These are phyloP conservation scores for Microcebus murinus DNA, from an alignment of 2,113 vertebrate genomes.

Conservation along the genomic window DNA sequence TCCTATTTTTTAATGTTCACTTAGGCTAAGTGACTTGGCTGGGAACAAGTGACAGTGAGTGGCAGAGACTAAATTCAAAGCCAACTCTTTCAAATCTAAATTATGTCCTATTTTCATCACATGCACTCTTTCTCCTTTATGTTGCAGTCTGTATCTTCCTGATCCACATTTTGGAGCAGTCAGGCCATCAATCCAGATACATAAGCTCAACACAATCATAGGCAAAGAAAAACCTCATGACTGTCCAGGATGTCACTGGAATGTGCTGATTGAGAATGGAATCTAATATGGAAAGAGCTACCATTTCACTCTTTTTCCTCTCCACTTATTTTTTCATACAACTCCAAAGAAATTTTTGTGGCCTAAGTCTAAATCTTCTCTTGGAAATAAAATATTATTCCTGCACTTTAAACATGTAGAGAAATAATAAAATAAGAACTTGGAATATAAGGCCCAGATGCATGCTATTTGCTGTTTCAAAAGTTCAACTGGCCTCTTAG, in stretches of 20 bases:
- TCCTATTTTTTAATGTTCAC: not conserved
- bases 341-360: constrained; percentile 35
- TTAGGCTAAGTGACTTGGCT: not conserved
- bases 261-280: not conserved
- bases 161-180: not conserved
- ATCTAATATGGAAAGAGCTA: not conserved
- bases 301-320: not conserved
- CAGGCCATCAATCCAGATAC: not conserved
- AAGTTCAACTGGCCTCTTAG: constrained; percentile 77
- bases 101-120: not conserved
- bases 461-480: not conserved
- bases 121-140: not conserved
- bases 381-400: constrained; percentile 40
- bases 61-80: not conserved
- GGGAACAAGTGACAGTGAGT: not conserved
- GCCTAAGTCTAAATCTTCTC: not conserved
- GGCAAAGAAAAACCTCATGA: not conserved
- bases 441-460: not conserved
- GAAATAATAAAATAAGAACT: constrained; percentile 60
- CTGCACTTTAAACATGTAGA: constrained; percentile 16
- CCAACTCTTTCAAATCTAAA: not conserved
- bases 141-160: not conserved
- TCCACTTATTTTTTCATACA: not conserved
- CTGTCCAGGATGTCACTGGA: not conserved
- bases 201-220: not conserved